Evolutionary conservation across 2,797 vertebrate species (phyloP).

Genomic region (Notamacropus eugenii): DNA sequence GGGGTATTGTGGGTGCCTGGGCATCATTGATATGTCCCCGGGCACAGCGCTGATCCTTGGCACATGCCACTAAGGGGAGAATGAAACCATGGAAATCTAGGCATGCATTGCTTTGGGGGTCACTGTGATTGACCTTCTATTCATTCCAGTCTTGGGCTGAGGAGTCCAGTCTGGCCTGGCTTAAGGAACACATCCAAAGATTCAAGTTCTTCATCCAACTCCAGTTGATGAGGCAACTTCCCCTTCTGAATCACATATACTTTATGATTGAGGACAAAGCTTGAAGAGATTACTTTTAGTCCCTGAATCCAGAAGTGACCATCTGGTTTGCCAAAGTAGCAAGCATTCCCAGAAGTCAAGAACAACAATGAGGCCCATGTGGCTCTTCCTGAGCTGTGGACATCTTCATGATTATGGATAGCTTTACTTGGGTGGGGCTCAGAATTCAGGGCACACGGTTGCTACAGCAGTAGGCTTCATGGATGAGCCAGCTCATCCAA

Average conservation of each 20-base stretch:
- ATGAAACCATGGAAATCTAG: background rate
- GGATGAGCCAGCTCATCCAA: slow-evolving; percentile 67
- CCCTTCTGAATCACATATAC: slow-evolving; percentile 69
- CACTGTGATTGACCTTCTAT: background rate
- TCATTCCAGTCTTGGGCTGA: background rate
- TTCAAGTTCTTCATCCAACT: background rate
- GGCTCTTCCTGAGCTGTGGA: slow-evolving; percentile 30
- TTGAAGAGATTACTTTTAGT: slow-evolving; percentile 66
- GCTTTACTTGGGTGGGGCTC: slow-evolving; percentile 52
- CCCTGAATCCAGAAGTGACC: slow-evolving; percentile 76
- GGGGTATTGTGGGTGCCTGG: background rate
- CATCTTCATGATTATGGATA: slow-evolving; percentile 5
- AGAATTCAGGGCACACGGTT: background rate
- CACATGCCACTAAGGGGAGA: background rate
- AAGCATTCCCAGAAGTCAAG: slow-evolving; percentile 57
- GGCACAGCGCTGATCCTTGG: background rate
- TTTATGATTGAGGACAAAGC: slow-evolving; percentile 75
- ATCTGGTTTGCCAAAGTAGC: slow-evolving; percentile 66
- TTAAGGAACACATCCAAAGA: background rate
- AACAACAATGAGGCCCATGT: slow-evolving; percentile 10
- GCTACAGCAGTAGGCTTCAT: slow-evolving; percentile 49
- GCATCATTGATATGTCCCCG: background rate
- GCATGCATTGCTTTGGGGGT: background rate
- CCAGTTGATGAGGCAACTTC: slow-evolving; percentile 37
- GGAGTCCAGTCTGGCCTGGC: background rate